A percentile compares a stretch with the other conserved stretches of the same genome.
These are phyloP conservation scores for Gobionotothen gibberifrons DNA, from an alignment of 2,797 vertebrate species.

Conservation along the genomic window DNA sequence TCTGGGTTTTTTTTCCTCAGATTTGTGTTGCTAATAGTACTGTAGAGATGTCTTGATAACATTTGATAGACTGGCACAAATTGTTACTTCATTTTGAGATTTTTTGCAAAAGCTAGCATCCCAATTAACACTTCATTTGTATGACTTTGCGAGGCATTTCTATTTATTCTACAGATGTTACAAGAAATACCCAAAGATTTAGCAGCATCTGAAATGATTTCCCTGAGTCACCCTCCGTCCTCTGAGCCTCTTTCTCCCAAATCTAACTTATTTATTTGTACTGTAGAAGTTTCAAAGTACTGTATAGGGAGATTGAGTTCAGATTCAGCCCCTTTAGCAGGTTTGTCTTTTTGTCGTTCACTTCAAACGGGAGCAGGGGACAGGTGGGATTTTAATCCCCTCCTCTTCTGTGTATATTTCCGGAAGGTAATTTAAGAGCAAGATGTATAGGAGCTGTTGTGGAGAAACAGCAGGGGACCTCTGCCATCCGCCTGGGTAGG, in stretches of 20 bases:
- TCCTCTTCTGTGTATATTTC: slow-evolving; percentile 69
- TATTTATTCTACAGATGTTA: neutral
- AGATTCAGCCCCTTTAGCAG: slow-evolving; percentile 59
- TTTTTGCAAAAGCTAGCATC: too few species aligned
- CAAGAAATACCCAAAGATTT: slow-evolving; percentile 14
- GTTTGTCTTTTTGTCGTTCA: slow-evolving; percentile 26
- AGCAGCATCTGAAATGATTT: neutral
- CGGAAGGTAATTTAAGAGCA: slow-evolving; percentile 60
- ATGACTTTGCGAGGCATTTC: too few species aligned
- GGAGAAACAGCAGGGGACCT: slow-evolving; percentile 55
- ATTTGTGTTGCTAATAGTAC: too few species aligned
- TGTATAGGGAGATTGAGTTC: slow-evolving; percentile 53
- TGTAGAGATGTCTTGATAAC: neutral
- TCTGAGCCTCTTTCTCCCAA: slow-evolving; percentile 43
- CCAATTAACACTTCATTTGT: too few species aligned
- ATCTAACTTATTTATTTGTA: slow-evolving; percentile 29
- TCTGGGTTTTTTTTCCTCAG: too few species aligned
- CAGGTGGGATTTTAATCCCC: slow-evolving; percentile 33
- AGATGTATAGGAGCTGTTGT: slow-evolving; percentile 63
- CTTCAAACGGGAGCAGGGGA: slow-evolving; percentile 39
- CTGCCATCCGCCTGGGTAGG: slow-evolving; percentile 52
- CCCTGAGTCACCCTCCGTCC: neutral
- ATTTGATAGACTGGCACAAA: neutral
- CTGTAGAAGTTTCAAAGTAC: slow-evolving; percentile 43
- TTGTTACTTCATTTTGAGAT: too few species aligned